Base-by-base conservation (phyloP, 2,113 vertebrate species). In the Glaucidium brasilianum region DNA sequence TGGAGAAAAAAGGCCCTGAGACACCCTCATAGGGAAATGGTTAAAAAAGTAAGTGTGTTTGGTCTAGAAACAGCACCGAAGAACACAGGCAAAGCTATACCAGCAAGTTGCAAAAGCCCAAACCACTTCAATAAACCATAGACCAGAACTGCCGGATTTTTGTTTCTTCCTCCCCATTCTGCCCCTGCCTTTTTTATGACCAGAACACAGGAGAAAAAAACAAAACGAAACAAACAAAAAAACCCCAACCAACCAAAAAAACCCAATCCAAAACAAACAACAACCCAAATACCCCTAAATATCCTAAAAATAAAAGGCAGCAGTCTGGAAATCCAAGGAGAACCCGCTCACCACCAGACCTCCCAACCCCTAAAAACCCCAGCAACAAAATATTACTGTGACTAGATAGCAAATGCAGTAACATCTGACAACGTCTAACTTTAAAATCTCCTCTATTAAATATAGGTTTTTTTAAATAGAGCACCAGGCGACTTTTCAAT, bases 21-120 rank as follows among this genome's bases (percentile, higher is more conserved):
- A 84, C 1, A 3, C 1, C 9, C 35, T 37, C 19, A 23, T 18
- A 49, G 20, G 25, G 39, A 72, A 73, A 89, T 0, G 43, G 43
- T 21, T 27, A 23, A 10, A 15, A 11, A 12, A 49, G 3, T 3
- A 10, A 37, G 1, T 2, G 16, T 2, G 22, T 26, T 34, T 47
- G 73, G 17, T 45, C 58, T 17, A 53, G 55, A 58, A 77, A 19
- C 9, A 17, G 68, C 77, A 52, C 2, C 4, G 11, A 95, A 56
- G 77, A 80, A 39, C 27, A 5, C 0, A 0, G 27, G 50, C 41
- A 59, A 67, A 94, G 35, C 56, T 9, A 20, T 16, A 25, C 29
- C 23, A n/a, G 39, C 0, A 15, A 77, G 50, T n/a, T 84, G n/a
- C 56, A 59, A 32, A 85, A 96, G 50, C 30, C 72, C 69, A 52